phyloP scores from a whole-genome alignment of 2,113 vertebrate genomes.

The Podarcis muralis region DNA sequence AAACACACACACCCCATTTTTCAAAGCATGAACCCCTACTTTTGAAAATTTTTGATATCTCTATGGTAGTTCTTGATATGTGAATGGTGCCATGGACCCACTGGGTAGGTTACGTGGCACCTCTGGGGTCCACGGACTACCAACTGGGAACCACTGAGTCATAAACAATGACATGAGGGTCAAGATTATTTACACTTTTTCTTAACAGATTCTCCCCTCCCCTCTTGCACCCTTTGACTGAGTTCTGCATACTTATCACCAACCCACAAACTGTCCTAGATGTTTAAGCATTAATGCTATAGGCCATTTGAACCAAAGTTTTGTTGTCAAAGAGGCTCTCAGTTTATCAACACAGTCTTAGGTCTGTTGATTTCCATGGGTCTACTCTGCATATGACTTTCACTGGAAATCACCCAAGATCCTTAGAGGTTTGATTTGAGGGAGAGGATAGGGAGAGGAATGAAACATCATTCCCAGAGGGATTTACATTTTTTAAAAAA shows the following conservation, averaged over 20 bases:
- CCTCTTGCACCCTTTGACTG: neutral
- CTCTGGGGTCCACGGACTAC: no score
- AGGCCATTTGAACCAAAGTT: conserved; percentile 16
- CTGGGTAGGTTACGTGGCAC: no score
- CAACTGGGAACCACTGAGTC: no score
- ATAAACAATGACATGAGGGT: neutral
- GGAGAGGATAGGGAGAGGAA: neutral
- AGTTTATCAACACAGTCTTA: conserved; percentile 9
- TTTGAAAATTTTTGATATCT: no score
- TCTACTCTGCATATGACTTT: no score
- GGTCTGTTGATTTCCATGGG: no score
- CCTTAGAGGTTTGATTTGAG: neutral
- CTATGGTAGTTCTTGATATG: no score
- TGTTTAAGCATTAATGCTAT: neutral
- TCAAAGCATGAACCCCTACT: no score
- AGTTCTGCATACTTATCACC: neutral
- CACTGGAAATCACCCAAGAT: neutral
- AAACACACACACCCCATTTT: no score
- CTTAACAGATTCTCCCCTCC: neutral
- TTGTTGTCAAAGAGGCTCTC: conserved; percentile 22
- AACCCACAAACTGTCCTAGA: neutral
- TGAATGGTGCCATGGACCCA: no score
- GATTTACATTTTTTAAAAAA: conserved; percentile 28
- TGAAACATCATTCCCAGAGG: neutral
- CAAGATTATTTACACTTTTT: conserved; percentile 23